Percentiles rank a stretch among this genome's conserved stretches.
These are phyloP conservation scores for Accipiter cooperii DNA, from an alignment of 2,113 vertebrate species.

Conservation along the genomic window DNA sequence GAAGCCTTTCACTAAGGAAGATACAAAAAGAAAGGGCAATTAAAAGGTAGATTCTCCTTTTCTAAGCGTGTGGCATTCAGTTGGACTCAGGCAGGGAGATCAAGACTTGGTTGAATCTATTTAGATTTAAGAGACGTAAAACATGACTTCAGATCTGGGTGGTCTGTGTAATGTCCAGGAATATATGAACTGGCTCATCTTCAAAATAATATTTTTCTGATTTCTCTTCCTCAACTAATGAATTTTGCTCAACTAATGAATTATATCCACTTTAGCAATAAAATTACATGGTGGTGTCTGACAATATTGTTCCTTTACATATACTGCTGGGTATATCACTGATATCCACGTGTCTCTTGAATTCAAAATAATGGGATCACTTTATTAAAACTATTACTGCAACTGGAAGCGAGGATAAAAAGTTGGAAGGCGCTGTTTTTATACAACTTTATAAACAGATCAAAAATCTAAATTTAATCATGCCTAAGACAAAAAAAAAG, in stretches of 20 bases:
- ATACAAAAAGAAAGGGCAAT: not conserved
- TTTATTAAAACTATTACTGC: not conserved
- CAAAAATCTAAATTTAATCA: not conserved
- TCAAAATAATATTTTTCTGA: conserved; percentile 53
- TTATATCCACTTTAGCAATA: conserved; percentile 43
- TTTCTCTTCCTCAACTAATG: conserved; percentile 60
- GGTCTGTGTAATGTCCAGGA: conserved; percentile 56
- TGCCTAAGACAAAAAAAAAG: not conserved
- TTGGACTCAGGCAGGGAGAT: conserved; percentile 10
- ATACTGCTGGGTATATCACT: not conserved
- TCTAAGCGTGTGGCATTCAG: not conserved
- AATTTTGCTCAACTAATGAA: conserved; percentile 54
- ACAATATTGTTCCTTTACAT: not conserved
- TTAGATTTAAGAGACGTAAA: conserved; percentile 54
- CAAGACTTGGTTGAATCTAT: conserved; percentile 4
- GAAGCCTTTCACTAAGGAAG: not conserved
- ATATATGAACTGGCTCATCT: conserved; percentile 55
- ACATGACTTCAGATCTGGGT: conserved; percentile 49
- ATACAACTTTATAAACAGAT: not conserved
- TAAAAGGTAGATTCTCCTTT: conserved; percentile 7
- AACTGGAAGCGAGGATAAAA: not conserved
- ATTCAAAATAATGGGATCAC: not conserved
- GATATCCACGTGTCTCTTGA: not conserved
- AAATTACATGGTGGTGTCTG: not conserved
- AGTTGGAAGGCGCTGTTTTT: fast-evolving